Base-by-base conservation (phyloP, 2,888 invertebrate species). In the Fragum whitleyi region DNA sequence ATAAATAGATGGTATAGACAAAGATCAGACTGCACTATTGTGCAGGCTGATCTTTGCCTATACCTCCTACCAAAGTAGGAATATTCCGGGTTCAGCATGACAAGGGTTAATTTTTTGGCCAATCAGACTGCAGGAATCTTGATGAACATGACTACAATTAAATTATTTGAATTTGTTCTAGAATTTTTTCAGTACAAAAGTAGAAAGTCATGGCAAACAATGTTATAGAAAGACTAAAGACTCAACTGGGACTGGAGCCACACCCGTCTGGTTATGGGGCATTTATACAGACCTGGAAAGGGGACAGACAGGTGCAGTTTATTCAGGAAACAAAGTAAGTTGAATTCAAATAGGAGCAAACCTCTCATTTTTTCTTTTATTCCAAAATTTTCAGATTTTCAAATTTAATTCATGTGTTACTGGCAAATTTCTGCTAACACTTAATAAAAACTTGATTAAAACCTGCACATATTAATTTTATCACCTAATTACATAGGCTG, bases 261-360 rank as follows among this genome's bases (percentile, higher is more conserved):
- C 88, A 88, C 61, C 85, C 86, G 7, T 79, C 79, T 39, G 83
- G 84, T 2, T 81, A 62, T 11, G 87, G 86, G 0, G 78, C 75
- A 16, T 88, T 88, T 55, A 57, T 55, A 23, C 81, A 86, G 47
- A 59, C 78, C 39, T 88, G 78, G 75, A 77, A 78, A 21, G 86
- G 73, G 9, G 87, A 88, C 72, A 81, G 88, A 79, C 74, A 88
- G 42, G 81, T 86, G 0, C 73, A 59, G 14, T 86, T 88, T 67
- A 71, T 76, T 11, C 29, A 65, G 21, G 57, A 77, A 59, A 88
- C 87, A 26, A 77, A 75, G 88, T 88, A 68, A 28, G 32, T 47
- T 47, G 14, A 16, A 36, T 32, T 28, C 7, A n/a, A n/a, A n/a
- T n/a, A n/a, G n/a, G n/a, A n/a, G n/a, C n/a, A 11, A 11, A 16